Conservation (phyloP, 1,140 invertebrate genomes). For the Zaprionus kolodkinae region DNA sequence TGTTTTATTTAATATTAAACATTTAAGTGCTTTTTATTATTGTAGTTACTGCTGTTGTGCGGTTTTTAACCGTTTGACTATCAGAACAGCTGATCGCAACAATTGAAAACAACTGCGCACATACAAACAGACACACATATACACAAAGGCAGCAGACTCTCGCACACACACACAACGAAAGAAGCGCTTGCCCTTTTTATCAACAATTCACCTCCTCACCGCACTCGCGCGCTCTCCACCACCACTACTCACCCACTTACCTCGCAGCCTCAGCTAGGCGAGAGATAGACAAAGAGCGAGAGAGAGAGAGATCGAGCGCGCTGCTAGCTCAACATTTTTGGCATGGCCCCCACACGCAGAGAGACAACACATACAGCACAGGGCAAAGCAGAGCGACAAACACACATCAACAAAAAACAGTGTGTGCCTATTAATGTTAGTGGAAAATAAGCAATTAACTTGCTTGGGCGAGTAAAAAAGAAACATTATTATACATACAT, state of each 20-base stretch:
- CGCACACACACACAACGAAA: not conserved
- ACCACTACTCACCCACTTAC: slow-evolving; percentile 2
- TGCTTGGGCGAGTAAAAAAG: slow-evolving; percentile 23
- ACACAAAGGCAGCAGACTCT: not conserved
- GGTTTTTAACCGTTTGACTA: slow-evolving; percentile 65
- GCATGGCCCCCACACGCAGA: slow-evolving; percentile 33
- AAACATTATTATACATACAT: too few relatives aligned
- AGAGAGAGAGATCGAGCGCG: slow-evolving; percentile 18
- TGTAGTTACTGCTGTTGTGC: slow-evolving; percentile 38
- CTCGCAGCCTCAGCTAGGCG: not conserved
- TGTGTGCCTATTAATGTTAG: slow-evolving; percentile 47
- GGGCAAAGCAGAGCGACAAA: slow-evolving; percentile 10
- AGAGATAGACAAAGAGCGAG: slow-evolving; percentile 15
- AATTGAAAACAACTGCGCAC: slow-evolving; percentile 75
- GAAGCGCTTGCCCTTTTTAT: slow-evolving; percentile 44
- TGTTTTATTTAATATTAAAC: slow-evolving; percentile 18
- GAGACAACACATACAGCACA: slow-evolving; percentile 20
- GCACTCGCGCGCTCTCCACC: not conserved
- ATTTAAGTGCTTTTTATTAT: slow-evolving; percentile 24
- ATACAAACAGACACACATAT: slow-evolving; percentile 34
- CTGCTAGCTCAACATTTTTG: slow-evolving; percentile 50
- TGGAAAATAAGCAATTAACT: slow-evolving; percentile 64
- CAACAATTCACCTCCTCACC: slow-evolving; percentile 24
- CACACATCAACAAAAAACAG: slow-evolving; percentile 14
- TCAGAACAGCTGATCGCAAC: slow-evolving; percentile 74